Base-by-base conservation (phyloP, 2,888 invertebrate genomes). In the Scaptomyza caliginosa region DNA sequence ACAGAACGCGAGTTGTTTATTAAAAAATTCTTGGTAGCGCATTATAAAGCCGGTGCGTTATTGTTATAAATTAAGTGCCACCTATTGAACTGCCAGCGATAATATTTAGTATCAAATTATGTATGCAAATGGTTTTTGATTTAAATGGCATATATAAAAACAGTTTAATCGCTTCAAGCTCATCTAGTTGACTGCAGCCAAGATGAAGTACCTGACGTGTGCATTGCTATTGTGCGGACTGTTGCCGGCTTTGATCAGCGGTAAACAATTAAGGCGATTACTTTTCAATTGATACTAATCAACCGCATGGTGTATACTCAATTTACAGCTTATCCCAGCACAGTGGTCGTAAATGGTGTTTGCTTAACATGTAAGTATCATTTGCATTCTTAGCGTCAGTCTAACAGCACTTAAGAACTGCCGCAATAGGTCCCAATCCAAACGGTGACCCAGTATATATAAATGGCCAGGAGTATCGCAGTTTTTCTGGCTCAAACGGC, bases 201-300 rank as follows among this genome's bases (percentile, higher is more conserved):
- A 70, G 28, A 82, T 86, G 86, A 80, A 67, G 72, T 80, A 67
- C 75, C 60, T 81, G 64, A 67, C 60, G 75, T 84, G 64, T 72
- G 60, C 45, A 34, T 42, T 81, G 54, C 54, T 81, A 23, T 51
- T 67, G 52, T 21, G 80, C 54, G 64, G 48, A 3, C 13, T 86
- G 49, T 59, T 84, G 59, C 65, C 86, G 51, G 56, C 39, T 21
- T 45, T 81, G 42, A 75, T 82, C 43, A 55, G 42, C 60, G 86
- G 81, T 82, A 51, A 68, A 69, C 50, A 36, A 3, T 51, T 64
- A 10, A 10, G 21, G 16, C n/a, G 24, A 17, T 52, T 7, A 10
- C 16, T 32, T 16, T 24, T 42, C 38, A 46, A 51, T 67, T 39
- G 46, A 45, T 48, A 34, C 46, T 72, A 63, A 60, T 72, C 50